Conservation (phyloP, 2,113 vertebrate genomes). For the Salvelinus namaycush region DNA sequence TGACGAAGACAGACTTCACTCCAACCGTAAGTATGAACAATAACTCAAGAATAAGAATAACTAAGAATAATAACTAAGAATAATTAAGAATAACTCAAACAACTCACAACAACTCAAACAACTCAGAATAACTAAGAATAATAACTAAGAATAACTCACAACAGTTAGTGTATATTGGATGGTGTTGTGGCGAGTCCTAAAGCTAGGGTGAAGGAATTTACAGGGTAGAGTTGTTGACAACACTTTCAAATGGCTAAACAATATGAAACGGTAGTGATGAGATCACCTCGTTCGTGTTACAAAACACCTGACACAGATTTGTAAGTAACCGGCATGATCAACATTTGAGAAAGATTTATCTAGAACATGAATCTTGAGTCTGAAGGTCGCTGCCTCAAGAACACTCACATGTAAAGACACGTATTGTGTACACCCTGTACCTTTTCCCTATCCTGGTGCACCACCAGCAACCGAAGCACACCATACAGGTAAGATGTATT, state of each 20-base stretch:
- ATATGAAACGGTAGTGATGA: no score
- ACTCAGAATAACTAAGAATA: neutral
- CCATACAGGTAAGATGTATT: conserved; percentile 7
- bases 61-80: no score
- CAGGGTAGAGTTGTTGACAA: no score
- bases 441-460: conserved; percentile 25
- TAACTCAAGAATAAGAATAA: neutral
- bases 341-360: no score
- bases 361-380: neutral
- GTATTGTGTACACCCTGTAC: conserved; percentile 18
- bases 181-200: neutral
- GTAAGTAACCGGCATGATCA: no score
- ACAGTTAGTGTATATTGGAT: neutral
- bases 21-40: neutral
- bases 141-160: neutral
- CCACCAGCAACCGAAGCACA: conserved; percentile 32
- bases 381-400: conserved; percentile 7
- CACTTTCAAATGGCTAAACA: no score
- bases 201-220: neutral
- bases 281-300: no score
- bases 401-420: conserved; percentile 13
- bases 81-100: neutral
- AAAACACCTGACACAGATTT: no score
- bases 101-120: neutral
- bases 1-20: neutral